Conservation (phyloP, 2,797 vertebrate genomes). For the Agapornis canus region DNA sequence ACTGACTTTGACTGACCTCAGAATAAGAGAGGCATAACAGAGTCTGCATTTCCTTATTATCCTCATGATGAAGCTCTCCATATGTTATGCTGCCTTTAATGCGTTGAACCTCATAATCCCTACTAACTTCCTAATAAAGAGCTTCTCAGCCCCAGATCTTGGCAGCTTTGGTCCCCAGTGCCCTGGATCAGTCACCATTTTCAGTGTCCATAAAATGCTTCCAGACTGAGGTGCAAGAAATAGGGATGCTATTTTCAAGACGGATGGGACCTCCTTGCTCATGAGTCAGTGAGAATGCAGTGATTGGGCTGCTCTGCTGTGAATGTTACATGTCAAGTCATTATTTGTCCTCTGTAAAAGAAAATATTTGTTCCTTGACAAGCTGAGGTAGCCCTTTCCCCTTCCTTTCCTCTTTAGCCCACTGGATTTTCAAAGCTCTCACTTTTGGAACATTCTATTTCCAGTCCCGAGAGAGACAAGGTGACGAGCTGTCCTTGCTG, state of each 20-base stretch:
- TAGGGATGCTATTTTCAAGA: slow-evolving; percentile 49
- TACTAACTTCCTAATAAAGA: not conserved
- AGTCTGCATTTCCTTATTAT: not conserved
- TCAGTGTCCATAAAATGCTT: not conserved
- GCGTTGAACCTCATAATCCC: not conserved
- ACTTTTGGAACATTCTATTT: slow-evolving; percentile 66
- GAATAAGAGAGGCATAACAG: not conserved
- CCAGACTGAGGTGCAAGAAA: not conserved
- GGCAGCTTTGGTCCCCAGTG: not conserved
- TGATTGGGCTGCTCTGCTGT: slow-evolving; percentile 27
- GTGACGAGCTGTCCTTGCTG: slow-evolving; percentile 58
- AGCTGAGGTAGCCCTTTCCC: slow-evolving; percentile 34
- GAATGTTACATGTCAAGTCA: slow-evolving; percentile 39
- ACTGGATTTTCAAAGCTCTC: slow-evolving; percentile 53
- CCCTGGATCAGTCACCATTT: not conserved
- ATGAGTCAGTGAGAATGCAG: slow-evolving; percentile 34
- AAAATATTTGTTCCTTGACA: slow-evolving; percentile 67
- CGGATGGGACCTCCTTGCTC: not conserved
- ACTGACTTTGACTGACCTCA: not conserved
- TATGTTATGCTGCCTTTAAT: not conserved
- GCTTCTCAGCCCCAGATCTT: not conserved
- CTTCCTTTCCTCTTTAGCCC: slow-evolving; percentile 56
- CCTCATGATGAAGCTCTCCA: not conserved
- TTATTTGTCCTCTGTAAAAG: slow-evolving; percentile 54
- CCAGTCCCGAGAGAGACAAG: slow-evolving; percentile 54